These are phyloP conservation scores for Thecocarcelia acutangulata DNA, from an alignment of 2,888 invertebrate genomes.

Conservation along the genomic window DNA sequence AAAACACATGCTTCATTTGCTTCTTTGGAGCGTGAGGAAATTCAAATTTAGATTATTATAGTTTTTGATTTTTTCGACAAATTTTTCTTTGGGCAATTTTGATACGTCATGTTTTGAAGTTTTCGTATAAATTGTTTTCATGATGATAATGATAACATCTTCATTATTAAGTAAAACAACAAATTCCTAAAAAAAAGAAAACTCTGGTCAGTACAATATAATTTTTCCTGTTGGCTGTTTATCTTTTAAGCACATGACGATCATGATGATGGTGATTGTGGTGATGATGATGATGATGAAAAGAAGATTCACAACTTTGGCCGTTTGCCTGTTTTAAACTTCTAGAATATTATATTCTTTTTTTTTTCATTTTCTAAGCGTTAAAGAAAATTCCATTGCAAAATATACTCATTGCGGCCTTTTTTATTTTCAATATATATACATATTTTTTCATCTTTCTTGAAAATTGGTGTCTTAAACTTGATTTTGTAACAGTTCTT, in stretches of 20 bases:
- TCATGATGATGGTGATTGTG: not conserved
- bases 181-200: not conserved
- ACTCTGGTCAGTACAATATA: not conserved
- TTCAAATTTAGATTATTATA: not conserved
- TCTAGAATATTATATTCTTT: conserved; percentile 20
- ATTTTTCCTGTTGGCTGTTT: conserved; percentile 4
- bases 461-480: conserved; percentile 70
- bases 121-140: conserved; percentile 10
- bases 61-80: conserved; percentile 10
- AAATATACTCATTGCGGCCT: conserved; percentile 53
- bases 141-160: conserved; percentile 1
- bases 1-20: no score
- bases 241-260: conserved; percentile 32
- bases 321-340: conserved; percentile 36
- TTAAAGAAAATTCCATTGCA: conserved; percentile 56
- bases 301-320: conserved; percentile 56
- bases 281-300: conserved; percentile 20
- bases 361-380: conserved; percentile 18
- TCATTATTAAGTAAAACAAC: conserved; percentile 26
- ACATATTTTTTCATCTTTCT: conserved; percentile 46
- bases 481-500: conserved; percentile 72
- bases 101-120: conserved; percentile 33
- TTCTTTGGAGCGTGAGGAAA: not conserved
- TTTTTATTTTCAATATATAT: conserved; percentile 27
- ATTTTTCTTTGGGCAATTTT: conserved; percentile 10